These are phyloP conservation scores for Bubo scandiacus DNA, from an alignment of 2,113 vertebrate genomes.

Conservation along the genomic window DNA sequence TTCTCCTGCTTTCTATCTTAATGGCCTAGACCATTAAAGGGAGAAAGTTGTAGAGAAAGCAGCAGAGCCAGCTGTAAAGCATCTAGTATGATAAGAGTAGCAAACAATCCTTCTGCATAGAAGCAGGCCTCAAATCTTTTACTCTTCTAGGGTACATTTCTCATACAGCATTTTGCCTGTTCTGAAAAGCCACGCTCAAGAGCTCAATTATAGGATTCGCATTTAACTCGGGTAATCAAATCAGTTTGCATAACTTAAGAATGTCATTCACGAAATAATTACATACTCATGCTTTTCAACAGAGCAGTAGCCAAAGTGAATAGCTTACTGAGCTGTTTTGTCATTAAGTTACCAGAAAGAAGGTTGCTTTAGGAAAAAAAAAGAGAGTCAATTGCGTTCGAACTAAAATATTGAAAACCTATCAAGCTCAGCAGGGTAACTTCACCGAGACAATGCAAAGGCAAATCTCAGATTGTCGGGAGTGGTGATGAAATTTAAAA, in stretches of 20 bases:
- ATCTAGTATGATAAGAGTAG: slow-evolving; percentile 51
- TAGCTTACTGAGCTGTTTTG: slow-evolving; percentile 41
- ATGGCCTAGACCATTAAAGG: slow-evolving; percentile 59
- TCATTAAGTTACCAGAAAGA: slow-evolving; percentile 12
- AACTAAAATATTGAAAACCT: slow-evolving; percentile 21
- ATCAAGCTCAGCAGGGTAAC: not conserved
- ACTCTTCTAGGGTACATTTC: slow-evolving; percentile 54
- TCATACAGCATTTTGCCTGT: slow-evolving; percentile 50
- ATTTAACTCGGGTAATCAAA: slow-evolving; percentile 55
- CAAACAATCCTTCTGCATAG: slow-evolving; percentile 49
- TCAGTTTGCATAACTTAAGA: slow-evolving; percentile 53
- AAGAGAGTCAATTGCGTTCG: not conserved
- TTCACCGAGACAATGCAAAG: slow-evolving; percentile 11
- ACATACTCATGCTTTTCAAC: slow-evolving; percentile 50
- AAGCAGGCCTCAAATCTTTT: slow-evolving; percentile 56
- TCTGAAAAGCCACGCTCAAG: slow-evolving; percentile 64
- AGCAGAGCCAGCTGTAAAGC: slow-evolving; percentile 63
- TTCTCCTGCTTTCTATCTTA: slow-evolving; percentile 23
- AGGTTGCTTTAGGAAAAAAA: not conserved
- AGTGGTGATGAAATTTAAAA: not conserved
- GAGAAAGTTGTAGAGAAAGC: slow-evolving; percentile 45
- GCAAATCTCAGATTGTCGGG: not conserved
- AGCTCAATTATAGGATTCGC: slow-evolving; percentile 55
- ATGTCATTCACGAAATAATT: slow-evolving; percentile 62
- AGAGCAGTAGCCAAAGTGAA: slow-evolving; percentile 34